Conservation (phyloP, 1,140 invertebrate species). For the Drosophila orena region DNA sequence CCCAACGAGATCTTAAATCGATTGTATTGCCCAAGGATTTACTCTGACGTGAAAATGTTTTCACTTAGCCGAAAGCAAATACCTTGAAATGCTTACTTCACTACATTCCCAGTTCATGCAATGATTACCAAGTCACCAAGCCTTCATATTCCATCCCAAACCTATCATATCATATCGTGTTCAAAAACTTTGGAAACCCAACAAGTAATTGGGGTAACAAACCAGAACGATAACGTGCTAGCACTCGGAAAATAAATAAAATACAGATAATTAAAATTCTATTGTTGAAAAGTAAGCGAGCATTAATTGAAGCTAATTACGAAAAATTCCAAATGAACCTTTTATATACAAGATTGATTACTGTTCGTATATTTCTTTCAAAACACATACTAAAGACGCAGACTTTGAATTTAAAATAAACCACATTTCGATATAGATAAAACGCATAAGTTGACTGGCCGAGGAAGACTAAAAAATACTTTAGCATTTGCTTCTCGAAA, state of each 20-base stretch:
- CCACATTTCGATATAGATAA: slow-evolving; percentile 8
- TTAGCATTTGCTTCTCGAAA: background rate
- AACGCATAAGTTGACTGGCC: background rate
- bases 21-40: slow-evolving; percentile 47
- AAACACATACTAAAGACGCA: background rate
- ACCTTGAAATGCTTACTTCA: slow-evolving; percentile 6
- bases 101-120: background rate
- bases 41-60: background rate
- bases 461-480: slow-evolving; percentile 24
- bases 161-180: background rate
- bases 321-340: background rate
- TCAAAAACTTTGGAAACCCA: background rate
- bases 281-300: background rate
- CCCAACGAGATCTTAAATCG: slow-evolving; percentile 25
- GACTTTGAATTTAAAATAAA: background rate
- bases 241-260: background rate
- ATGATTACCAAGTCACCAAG: too few relatives aligned
- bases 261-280: background rate
- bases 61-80: slow-evolving; percentile 15
- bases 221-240: background rate
- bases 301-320: background rate
- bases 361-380: background rate
- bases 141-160: background rate
- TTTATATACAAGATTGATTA: background rate
- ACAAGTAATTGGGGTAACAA: slow-evolving; percentile 5